Base-by-base conservation (phyloP, 2,113 vertebrate genomes). In the Perccottus glenii region DNA sequence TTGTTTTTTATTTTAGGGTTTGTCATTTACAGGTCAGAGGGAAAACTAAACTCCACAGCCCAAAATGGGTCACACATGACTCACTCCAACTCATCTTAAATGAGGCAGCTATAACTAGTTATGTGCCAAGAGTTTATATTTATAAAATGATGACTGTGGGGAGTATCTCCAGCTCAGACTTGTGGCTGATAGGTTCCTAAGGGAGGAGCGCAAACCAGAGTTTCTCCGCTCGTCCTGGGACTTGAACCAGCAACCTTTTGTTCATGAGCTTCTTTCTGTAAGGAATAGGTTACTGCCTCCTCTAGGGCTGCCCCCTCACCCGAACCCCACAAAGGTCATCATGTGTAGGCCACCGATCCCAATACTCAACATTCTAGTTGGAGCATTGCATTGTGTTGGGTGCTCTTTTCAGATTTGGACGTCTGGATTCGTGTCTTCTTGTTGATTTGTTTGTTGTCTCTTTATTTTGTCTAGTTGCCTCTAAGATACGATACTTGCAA, bases 401-500 rank as follows among this genome's bases (percentile, higher is more conserved):
- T 38, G 36, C 36, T 38, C 6, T 38, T 38, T 38, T 5, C 6
- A 38, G 27, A 52, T 11, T 11, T 12, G 10, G 15, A 16, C 4
- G 5, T 27, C 7, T 12, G 8, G 60, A 3, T 38, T 46, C 57
- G 70, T 62, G 60, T 71, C 58, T 58, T 52, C 57, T 64, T 85
- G 75, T 85, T 92, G 73, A 92, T 88, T 74, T 78, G 63, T 77
- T 70, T 92, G 76, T 90, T 70, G 91, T 89, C 85, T 93, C 89
- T 94, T 93, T 87, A 92, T 94, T 84, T 91, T 90, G 86, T 96
- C 89, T 92, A 99, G 98, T 99, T 97, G 95, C 97, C 90, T 99
- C 97, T 93, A 99, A 99, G 96, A 98, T 99, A 83, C 96, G 97
- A 89, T 98, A 99, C 93, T 95, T 99, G 89, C 98, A 99, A 92